A percentile compares a stretch with the other conserved stretches of the same genome.
phyloP scores from a whole-genome alignment of 2,797 vertebrate genomes.

The Antennarius maculatus region DNA sequence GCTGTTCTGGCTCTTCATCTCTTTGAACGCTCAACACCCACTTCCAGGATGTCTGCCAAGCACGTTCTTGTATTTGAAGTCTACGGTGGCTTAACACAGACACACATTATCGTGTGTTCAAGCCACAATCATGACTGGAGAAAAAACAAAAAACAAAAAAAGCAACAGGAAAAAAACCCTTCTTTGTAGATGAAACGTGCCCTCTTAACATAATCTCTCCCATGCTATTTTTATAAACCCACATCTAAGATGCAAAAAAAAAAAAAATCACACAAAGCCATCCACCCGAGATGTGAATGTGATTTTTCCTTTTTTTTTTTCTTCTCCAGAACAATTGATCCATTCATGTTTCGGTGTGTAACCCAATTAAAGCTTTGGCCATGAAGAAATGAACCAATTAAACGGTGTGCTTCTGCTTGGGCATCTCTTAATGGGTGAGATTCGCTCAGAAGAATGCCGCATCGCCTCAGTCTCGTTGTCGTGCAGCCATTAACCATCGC shows the following conservation, averaged over 20 bases:
- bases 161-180: slow-evolving; percentile 10
- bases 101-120: slow-evolving; percentile 11
- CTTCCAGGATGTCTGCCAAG: slow-evolving; percentile 22
- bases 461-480: slow-evolving; percentile 69
- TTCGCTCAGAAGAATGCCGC: slow-evolving; percentile 54
- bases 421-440: slow-evolving; percentile 63
- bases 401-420: slow-evolving; percentile 62
- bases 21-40: slow-evolving; percentile 34
- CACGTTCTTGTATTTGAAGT: slow-evolving; percentile 19
- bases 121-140: neutral
- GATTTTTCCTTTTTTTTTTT: slow-evolving; percentile 16
- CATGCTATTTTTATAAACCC: slow-evolving; percentile 9
- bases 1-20: slow-evolving; percentile 11
- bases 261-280: slow-evolving; percentile 3
- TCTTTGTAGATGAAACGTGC: slow-evolving; percentile 28
- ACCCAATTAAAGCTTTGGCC: slow-evolving; percentile 69
- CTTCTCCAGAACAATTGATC: slow-evolving; percentile 19
- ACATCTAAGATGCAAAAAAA: slow-evolving; percentile 5
- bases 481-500: slow-evolving; percentile 62
- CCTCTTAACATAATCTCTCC: slow-evolving; percentile 43
- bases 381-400: slow-evolving; percentile 77
- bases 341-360: slow-evolving; percentile 65
- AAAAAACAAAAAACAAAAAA: neutral
- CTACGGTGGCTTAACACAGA: slow-evolving; percentile 23
- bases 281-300: no score